A percentile compares a stretch with the other conserved stretches of the same genome.
Conservation (phyloP, 2,888 invertebrate genomes). For the Amphipoea oculea region DNA sequence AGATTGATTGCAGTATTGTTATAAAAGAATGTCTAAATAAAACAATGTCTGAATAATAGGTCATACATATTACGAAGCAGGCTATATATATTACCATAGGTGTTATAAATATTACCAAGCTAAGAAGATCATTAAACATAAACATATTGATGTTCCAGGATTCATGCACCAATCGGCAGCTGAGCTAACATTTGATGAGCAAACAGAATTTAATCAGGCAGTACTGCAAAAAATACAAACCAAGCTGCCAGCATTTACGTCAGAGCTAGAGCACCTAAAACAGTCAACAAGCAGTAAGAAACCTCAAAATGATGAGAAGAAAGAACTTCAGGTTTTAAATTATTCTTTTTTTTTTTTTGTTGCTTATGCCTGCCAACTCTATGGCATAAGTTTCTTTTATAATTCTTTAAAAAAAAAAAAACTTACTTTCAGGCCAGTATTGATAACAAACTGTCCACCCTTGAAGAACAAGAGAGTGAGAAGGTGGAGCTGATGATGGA, state of each 20-base stretch:
- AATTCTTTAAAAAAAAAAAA: too few species aligned
- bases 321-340: conserved; percentile 72
- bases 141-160: conserved; percentile 73
- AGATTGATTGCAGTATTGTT: not conserved
- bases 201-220: conserved; percentile 84
- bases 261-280: conserved; percentile 78
- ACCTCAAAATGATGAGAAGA: conserved; percentile 74
- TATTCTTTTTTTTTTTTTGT: not conserved
- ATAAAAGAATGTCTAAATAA: not conserved
- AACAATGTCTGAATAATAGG: not conserved
- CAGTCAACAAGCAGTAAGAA: conserved; percentile 68
- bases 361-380: not conserved
- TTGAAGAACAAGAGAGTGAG: conserved; percentile 84
- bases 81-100: too few species aligned
- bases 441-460: conserved; percentile 79
- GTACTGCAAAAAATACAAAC: conserved; percentile 81
- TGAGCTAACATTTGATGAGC: conserved; percentile 85
- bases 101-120: not conserved
- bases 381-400: not conserved
- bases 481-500: conserved; percentile 86
- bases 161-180: conserved; percentile 80
- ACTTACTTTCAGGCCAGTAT: conserved; percentile 68
- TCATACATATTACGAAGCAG: not conserved
- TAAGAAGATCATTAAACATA: not conserved
- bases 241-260: conserved; percentile 78